Conservation (phyloP, 1,140 invertebrate species). For the Elysia chlorotica region DNA sequence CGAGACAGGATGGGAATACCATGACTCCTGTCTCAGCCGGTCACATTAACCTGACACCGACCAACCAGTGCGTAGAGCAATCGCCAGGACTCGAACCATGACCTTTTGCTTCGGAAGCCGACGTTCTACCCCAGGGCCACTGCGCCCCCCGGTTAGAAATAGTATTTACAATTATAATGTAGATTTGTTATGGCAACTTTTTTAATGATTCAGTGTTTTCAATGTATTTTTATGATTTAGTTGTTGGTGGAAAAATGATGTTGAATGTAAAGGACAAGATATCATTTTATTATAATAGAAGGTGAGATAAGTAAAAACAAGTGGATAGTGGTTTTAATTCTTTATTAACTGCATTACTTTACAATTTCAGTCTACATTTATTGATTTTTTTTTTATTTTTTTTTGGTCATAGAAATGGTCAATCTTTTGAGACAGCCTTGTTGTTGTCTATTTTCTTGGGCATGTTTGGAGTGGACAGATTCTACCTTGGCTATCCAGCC, state of each 20-base stretch:
- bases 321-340: too few relatives aligned
- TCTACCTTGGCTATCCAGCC: conserved; percentile 95
- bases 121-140: too few relatives aligned
- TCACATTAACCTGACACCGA: too few relatives aligned
- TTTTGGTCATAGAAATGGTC: conserved; percentile 42
- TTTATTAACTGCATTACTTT: not conserved
- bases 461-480: conserved; percentile 96
- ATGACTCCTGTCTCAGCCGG: not conserved
- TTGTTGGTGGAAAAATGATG: not conserved
- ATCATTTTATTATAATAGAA: not conserved
- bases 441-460: conserved; percentile 91
- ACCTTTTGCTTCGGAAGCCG: too few relatives aligned
- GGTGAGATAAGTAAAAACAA: not conserved
- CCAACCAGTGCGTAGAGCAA: too few relatives aligned
- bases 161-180: too few relatives aligned
- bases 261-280: not conserved
- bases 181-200: too few relatives aligned
- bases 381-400: not conserved
- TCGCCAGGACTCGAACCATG: too few relatives aligned
- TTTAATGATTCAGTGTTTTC: not conserved
- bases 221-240: not conserved
- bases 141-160: too few relatives aligned
- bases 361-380: not conserved
- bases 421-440: conserved; percentile 86
- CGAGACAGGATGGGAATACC: not conserved